Base-by-base conservation (phyloP, 2,888 invertebrate species). In the Melipona beecheii region DNA sequence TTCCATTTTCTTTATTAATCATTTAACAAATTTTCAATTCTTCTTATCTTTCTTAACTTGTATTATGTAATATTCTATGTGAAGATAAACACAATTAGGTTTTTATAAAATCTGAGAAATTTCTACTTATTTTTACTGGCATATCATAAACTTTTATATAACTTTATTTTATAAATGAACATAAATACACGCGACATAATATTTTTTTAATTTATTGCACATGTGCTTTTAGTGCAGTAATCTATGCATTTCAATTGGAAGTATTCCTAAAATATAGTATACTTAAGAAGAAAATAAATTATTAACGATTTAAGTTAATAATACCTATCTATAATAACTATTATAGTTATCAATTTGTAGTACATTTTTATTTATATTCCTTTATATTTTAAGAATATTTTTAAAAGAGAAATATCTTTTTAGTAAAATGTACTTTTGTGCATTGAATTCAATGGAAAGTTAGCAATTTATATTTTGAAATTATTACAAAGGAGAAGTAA, bases 141-240 rank as follows among this genome's bases (percentile, higher is more conserved):
- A 19, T 17, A 31, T 50, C 5, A 11, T 19, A 9, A 52, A 4
- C 13, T 64, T 27, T 19, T n/a, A 15, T 65, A 13, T 36, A 36
- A n/a, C 13, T 43, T 65, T 36, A 65, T 31, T 62, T 31, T 13
- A n/a, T 56, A 56, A n/a, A 62, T 21, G 11, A 27, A 24, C 4
- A 13, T 64, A 21, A 36, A 36, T 5, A 13, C 27, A 24, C 27
- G 0, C 6, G 4, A 13, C 27, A 43, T 54, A 24, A 27, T 19
- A 17, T 6, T n/a, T 24, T 24, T 54, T 31, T 4, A 21, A 54
- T 62, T 50, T 17, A 19, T 58, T 36, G 24, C 43, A 76, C 9
- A 52, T 43, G 62, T 76, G 43, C 15, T 62, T 62, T 71, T 43
- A 56, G 5, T 43, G 24, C 6, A 56, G 66, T 49, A 73, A 78